phyloP scores from a whole-genome alignment of 2,888 invertebrate genomes.

The Ramazzottius varieornatus region DNA sequence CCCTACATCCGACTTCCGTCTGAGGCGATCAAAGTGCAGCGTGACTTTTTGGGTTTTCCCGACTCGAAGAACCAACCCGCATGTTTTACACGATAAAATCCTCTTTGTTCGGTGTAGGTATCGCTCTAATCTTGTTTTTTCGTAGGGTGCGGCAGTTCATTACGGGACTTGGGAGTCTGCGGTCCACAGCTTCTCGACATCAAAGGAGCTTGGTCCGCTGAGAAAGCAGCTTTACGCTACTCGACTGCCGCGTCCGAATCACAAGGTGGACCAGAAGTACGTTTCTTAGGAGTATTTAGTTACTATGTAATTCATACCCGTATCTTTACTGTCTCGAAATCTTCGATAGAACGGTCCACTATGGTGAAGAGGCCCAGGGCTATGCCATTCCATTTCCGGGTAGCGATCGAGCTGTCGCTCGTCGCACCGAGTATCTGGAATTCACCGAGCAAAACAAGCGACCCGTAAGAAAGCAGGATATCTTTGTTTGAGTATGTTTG shows the following conservation, averaged over 20 bases:
- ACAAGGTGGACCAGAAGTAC: background rate
- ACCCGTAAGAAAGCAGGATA: no score
- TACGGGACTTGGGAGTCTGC: slow-evolving; percentile 71
- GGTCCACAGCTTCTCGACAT: slow-evolving; percentile 43
- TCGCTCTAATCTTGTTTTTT: slow-evolving; percentile 1
- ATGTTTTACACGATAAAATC: background rate
- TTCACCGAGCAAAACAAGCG: slow-evolving; percentile 38
- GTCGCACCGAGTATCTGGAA: slow-evolving; percentile 48
- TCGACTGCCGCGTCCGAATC: background rate
- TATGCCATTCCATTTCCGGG: slow-evolving; percentile 57
- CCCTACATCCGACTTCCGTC: no score
- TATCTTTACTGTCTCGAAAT: no score
- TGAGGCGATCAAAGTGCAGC: no score
- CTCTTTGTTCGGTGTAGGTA: background rate
- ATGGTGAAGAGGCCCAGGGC: slow-evolving; percentile 19
- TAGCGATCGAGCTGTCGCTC: slow-evolving; percentile 51
- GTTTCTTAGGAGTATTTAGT: no score
- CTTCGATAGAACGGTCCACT: slow-evolving; percentile 13
- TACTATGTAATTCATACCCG: no score
- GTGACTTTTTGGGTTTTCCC: no score
- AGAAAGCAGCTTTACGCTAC: slow-evolving; percentile 39
- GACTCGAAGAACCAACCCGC: background rate
- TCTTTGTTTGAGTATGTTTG: no score
- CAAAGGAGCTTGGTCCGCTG: slow-evolving; percentile 35
- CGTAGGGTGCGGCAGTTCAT: slow-evolving; percentile 36